Base-by-base conservation (phyloP, 2,888 invertebrate species). In the Drosophila gaucha region DNA sequence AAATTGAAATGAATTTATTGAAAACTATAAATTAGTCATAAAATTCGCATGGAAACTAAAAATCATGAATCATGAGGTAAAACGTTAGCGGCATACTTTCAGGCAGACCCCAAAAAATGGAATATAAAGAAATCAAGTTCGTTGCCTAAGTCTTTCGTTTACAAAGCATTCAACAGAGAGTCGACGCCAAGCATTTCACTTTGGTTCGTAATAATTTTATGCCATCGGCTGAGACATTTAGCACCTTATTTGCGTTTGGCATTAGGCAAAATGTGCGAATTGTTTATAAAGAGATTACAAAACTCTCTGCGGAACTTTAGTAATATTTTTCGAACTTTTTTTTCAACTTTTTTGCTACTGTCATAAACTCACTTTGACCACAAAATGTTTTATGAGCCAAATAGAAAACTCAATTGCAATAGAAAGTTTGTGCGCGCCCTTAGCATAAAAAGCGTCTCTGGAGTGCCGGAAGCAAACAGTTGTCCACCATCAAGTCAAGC, bases 221-320 rank as follows among this genome's bases (percentile, higher is more conserved):
- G 72, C 63, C 41, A 35, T 67, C 41, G 58, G 31, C 71, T 50
- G 71, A 68, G 77, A 72, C 80, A 89, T 78, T 88, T 85, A 79
- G 77, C 88, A 83, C 83, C 85, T 88, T 89, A 78, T 89, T 86
- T 87, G 72, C 83, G 62, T 59, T 71, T 46, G 59, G 62, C 72
- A 85, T 80, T 85, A 89, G 75, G 67, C 71, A 47, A 56, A 72
- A 87, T 74, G 89, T 90, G 89, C 79, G 74, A 90, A 89, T 89
- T 90, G 80, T 69, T 79, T 79, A 82, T 86, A 80, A 88, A 82
- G 82, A 80, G 87, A 88, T 87, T 87, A 88, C 88, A 82, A 86
- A 88, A 87, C 74, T 74, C 74, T 77, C 68, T 69, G 69, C 74
- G 71, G 41, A 26, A 49, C 49, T 49, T 49, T 8, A 36, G 12